These are phyloP conservation scores for Babylonia areolata DNA, from an alignment of 1,140 invertebrate genomes.

Conservation along the genomic window DNA sequence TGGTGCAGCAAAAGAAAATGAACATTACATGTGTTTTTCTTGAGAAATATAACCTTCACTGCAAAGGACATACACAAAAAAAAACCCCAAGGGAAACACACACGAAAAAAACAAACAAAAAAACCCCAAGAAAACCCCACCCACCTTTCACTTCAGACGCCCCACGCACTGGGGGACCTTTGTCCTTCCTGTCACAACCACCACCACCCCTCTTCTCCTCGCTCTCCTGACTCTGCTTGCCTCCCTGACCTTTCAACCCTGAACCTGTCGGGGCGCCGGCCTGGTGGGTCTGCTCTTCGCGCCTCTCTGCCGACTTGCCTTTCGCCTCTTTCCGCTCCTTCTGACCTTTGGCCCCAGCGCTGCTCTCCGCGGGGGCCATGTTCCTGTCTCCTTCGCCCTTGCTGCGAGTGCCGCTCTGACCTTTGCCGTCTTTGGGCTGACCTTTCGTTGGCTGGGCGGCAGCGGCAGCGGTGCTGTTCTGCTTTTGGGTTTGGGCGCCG, in stretches of 20 bases:
- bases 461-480: no score
- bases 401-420: not conserved
- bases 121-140: no score
- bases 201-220: not conserved
- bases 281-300: not conserved
- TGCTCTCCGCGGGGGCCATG: not conserved
- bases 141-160: no score
- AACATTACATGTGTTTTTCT: no score
- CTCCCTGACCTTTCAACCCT: not conserved
- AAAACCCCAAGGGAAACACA: no score
- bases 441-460: no score
- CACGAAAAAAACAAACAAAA: no score
- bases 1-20: no score
- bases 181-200: not conserved
- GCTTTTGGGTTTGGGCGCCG: not conserved
- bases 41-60: no score
- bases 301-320: not conserved
- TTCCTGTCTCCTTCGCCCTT: not conserved
- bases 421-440: constrained; percentile 3
- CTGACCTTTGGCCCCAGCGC: not conserved
- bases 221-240: not conserved
- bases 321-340: not conserved
- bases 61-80: no score
- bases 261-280: no score
- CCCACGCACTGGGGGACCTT: not conserved